phyloP scores from a whole-genome alignment of 1,140 invertebrate genomes.

The Aphaenogaster floridana region DNA sequence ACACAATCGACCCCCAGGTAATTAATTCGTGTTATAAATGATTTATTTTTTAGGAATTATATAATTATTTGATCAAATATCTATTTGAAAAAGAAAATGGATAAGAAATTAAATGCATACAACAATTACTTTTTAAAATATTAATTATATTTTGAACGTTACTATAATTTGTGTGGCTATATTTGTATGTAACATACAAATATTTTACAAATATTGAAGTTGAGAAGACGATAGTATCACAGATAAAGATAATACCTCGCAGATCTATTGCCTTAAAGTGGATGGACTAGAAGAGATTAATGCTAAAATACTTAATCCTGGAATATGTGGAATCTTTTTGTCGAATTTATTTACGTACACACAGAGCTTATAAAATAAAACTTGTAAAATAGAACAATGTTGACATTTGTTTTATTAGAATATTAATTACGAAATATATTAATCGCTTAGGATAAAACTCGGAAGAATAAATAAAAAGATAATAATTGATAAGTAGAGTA shows the following conservation, averaged over 20 bases:
- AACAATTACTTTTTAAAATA: background rate
- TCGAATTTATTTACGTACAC: background rate
- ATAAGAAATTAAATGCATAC: background rate
- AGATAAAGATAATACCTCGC: background rate
- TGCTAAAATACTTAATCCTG: background rate
- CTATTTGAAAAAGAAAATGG: background rate
- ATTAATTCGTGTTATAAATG: background rate
- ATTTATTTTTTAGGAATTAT: background rate
- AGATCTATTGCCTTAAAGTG: background rate
- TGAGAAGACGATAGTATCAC: background rate
- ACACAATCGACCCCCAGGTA: background rate
- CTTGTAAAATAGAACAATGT: too few species aligned
- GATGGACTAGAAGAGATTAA: background rate
- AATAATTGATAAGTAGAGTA: background rate
- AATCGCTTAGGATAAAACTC: background rate
- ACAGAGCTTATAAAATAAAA: background rate
- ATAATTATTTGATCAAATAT: background rate
- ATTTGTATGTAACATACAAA: background rate
- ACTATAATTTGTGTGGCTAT: background rate
- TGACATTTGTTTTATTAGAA: background rate
- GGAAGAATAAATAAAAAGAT: background rate
- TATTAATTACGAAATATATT: conserved; percentile 1
- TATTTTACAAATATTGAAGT: background rate
- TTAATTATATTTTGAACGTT: background rate
- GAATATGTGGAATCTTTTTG: background rate